These are phyloP conservation scores for Lucilia cuprina DNA, from an alignment of 1,140 invertebrate genomes.

Conservation along the genomic window DNA sequence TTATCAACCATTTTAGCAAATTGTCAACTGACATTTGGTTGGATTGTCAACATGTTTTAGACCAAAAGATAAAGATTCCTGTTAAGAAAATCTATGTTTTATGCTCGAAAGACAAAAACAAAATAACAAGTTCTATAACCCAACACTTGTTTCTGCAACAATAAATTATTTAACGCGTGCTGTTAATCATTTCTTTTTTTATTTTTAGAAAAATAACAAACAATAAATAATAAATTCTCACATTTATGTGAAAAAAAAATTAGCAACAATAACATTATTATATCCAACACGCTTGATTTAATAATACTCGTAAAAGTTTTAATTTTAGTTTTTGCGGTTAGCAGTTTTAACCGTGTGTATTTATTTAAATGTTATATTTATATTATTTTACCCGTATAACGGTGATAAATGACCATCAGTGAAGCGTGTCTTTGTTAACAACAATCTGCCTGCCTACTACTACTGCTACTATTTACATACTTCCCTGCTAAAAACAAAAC, in stretches of 20 bases:
- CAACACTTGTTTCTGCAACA: not conserved
- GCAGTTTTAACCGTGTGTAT: not conserved
- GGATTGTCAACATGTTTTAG: not conserved
- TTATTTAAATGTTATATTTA: not conserved
- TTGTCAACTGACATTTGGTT: not conserved
- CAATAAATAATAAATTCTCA: not conserved
- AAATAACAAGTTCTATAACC: not conserved
- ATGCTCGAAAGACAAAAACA: not conserved
- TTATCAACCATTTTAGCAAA: not conserved
- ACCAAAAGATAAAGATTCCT: not conserved
- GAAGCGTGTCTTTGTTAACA: not conserved
- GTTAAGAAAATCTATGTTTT: not conserved
- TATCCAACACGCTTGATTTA: not conserved
- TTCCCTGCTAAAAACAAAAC: not conserved
- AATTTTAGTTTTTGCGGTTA: not conserved
- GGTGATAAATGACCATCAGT: constrained; percentile 14
- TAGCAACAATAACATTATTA: not conserved
- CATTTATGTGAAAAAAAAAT: not conserved
- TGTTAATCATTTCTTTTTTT: not conserved
- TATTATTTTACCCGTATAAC: not conserved
- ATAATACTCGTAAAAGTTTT: not conserved
- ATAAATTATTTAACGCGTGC: constrained; percentile 11
- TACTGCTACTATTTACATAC: not conserved
- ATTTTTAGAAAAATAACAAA: not conserved
- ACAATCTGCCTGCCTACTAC: not conserved